Evolutionary conservation across 2,797 vertebrate genomes (phyloP).

Genomic region (Phrynocephalus guinanensis): DNA sequence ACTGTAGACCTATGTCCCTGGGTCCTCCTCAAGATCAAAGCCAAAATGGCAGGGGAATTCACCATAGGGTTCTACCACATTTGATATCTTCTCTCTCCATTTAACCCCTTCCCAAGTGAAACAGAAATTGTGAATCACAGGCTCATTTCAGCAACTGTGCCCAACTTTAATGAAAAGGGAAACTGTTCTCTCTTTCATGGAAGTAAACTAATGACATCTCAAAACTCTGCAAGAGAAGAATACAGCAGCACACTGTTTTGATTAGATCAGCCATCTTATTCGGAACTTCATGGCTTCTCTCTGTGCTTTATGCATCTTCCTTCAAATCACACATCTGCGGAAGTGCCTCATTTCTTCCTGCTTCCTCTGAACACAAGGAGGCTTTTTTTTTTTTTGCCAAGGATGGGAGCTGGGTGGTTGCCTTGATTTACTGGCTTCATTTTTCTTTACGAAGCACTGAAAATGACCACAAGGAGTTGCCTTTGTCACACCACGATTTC

Average conservation of each 20-base stretch:
- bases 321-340: background rate
- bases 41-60: background rate
- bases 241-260: accelerated
- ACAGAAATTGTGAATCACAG: slow-evolving; percentile 40
- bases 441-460: background rate
- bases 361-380: accelerated
- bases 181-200: slow-evolving; percentile 40
- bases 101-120: slow-evolving; percentile 26
- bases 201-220: background rate
- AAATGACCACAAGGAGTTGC: slow-evolving; percentile 14
- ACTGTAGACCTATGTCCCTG: background rate
- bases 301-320: background rate
- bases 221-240: slow-evolving; percentile 22
- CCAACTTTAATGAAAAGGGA: slow-evolving; percentile 45
- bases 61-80: background rate
- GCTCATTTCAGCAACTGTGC: slow-evolving; percentile 50
- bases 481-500: slow-evolving; percentile 31
- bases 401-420: background rate
- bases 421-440: slow-evolving; percentile 14
- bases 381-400: accelerated
- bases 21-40: background rate
- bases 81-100: background rate
- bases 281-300: background rate
- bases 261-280: background rate
- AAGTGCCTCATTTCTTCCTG: accelerated